These are phyloP conservation scores for Prosapia bicincta DNA, from an alignment of 2,888 invertebrate species.

Conservation along the genomic window DNA sequence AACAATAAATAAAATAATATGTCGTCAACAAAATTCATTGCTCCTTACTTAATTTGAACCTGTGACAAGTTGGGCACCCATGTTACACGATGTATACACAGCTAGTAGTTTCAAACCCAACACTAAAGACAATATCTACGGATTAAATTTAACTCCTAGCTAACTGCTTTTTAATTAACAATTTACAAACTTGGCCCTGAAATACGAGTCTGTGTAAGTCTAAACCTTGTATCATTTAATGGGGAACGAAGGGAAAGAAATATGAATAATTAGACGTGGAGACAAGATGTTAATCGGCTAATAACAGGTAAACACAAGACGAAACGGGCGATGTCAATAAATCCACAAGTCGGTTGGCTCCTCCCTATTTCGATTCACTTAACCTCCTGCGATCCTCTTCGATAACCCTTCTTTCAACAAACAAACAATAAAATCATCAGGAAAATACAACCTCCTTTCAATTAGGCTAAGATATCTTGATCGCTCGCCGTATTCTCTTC, in stretches of 20 bases:
- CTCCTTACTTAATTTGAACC: no score
- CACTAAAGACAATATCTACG: no score
- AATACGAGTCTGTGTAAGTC: not conserved
- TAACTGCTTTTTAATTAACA: not conserved
- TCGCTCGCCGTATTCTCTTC: not conserved
- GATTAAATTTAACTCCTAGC: no score
- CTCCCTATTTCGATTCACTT: not conserved
- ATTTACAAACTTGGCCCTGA: not conserved
- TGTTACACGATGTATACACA: no score
- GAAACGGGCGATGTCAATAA: not conserved
- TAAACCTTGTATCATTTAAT: not conserved
- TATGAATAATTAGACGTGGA: not conserved
- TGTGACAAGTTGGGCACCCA: no score
- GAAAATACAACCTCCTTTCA: not conserved
- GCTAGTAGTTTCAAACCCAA: no score
- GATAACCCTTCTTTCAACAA: conserved; percentile 2
- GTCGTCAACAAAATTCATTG: no score
- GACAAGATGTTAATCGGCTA: not conserved
- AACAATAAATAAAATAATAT: no score
- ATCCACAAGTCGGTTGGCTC: not conserved
- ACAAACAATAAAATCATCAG: not conserved
- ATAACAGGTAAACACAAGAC: not conserved
- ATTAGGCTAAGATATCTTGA: conserved; percentile 2
- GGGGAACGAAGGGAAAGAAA: not conserved
- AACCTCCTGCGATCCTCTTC: not conserved